phyloP scores from a whole-genome alignment of 2,888 invertebrate species.

The Gandaritis pyraliata region DNA sequence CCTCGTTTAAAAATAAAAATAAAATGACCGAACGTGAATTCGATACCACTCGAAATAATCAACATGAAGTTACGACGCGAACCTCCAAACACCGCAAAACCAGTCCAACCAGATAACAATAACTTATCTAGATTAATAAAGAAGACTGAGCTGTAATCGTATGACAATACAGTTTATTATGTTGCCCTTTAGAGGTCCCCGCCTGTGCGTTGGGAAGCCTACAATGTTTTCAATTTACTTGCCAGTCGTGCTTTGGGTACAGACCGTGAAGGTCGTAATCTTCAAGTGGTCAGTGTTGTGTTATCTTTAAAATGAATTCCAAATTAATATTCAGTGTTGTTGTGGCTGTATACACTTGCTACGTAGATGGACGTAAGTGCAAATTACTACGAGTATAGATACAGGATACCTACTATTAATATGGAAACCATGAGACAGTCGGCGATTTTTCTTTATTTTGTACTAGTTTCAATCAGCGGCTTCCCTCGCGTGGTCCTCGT shows the following conservation, averaged over 20 bases:
- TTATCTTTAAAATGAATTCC: conserved; percentile 12
- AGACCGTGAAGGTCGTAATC: neutral
- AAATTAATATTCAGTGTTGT: conserved; percentile 11
- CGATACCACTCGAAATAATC: too few species aligned
- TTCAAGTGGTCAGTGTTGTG: neutral
- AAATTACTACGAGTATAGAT: conserved; percentile 46
- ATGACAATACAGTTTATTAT: neutral
- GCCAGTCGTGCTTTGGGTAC: neutral
- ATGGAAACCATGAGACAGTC: conserved; percentile 36
- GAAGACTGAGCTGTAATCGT: too few species aligned
- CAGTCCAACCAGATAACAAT: too few species aligned
- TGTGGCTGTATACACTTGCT: conserved; percentile 52
- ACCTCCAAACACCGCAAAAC: too few species aligned
- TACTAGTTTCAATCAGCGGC: too few species aligned
- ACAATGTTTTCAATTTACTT: neutral
- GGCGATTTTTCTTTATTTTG: neutral
- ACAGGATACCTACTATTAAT: conserved; percentile 23
- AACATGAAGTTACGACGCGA: too few species aligned
- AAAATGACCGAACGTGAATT: too few species aligned
- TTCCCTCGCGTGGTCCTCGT: too few species aligned
- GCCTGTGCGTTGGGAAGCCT: neutral
- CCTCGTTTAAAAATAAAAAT: too few species aligned
- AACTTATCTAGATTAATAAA: too few species aligned
- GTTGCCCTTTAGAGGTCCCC: too few species aligned
- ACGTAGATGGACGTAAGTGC: conserved; percentile 53